A percentile compares a stretch with the other conserved stretches of the same genome.
phyloP scores from a whole-genome alignment of 1,140 invertebrate species.

The Drosophila mayri region DNA sequence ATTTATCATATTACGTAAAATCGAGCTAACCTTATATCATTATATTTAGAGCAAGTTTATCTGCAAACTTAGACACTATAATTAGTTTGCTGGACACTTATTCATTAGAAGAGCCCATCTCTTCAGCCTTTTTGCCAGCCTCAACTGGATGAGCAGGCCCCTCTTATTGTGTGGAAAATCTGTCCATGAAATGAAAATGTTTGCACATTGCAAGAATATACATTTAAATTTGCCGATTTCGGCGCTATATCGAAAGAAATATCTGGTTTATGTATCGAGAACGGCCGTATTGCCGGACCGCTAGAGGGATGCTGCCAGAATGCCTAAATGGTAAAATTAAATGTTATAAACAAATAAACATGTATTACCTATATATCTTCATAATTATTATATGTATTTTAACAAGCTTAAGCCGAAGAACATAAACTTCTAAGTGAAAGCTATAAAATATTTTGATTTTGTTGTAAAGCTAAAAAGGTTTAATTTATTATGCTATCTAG shows the following conservation, averaged over 20 bases:
- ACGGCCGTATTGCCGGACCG: not conserved
- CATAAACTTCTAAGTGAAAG: no score
- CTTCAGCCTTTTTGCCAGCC: constrained; percentile 2
- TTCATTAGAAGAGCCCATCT: not conserved
- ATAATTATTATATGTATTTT: not conserved
- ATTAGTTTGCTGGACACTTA: not conserved
- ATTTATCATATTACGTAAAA: not conserved
- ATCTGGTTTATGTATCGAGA: not conserved
- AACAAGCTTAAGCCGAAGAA: not conserved
- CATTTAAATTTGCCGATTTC: not conserved
- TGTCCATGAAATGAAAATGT: not conserved
- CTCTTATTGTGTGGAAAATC: not conserved
- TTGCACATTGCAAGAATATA: not conserved
- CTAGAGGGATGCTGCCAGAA: not conserved
- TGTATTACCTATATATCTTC: no score
- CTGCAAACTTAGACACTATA: not conserved
- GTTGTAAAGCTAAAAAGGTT: not conserved
- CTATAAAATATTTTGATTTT: no score
- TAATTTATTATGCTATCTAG: not conserved
- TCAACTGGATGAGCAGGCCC: constrained; percentile 67
- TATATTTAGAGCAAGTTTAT: not conserved
- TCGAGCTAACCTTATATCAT: not conserved
- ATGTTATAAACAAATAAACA: no score
- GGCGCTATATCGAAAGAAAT: not conserved
- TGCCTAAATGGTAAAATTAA: no score